These are phyloP conservation scores for Orcinus orca DNA, from an alignment of 2,113 vertebrate genomes.

Conservation along the genomic window DNA sequence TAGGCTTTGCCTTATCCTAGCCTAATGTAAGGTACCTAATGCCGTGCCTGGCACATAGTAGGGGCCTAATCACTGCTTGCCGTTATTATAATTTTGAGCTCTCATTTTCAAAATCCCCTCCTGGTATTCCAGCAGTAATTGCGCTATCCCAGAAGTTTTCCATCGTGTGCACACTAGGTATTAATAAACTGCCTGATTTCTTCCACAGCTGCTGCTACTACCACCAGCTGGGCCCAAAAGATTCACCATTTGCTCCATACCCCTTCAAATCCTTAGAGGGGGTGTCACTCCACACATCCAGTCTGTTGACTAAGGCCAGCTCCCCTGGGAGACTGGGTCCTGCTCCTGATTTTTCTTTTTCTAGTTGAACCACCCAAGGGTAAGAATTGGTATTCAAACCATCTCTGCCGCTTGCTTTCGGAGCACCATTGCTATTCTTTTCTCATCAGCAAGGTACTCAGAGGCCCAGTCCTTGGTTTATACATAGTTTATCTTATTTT, in stretches of 20 bases:
- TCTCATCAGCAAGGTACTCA: neutral
- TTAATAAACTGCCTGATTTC: conserved; percentile 27
- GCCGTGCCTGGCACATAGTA: neutral
- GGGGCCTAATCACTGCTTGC: neutral
- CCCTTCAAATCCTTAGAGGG: neutral
- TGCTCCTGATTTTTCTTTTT: conserved; percentile 18
- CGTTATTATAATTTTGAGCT: neutral
- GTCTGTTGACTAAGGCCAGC: neutral
- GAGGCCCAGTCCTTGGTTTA: neutral
- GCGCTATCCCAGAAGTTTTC: neutral
- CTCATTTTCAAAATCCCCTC: neutral
- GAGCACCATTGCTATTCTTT: neutral
- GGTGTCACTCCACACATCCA: neutral
- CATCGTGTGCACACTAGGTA: neutral
- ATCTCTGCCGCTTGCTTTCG: neutral
- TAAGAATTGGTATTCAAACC: neutral
- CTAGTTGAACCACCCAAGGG: neutral
- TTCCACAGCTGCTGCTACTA: neutral
- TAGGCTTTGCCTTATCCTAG: neutral
- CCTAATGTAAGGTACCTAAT: neutral
- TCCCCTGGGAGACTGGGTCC: neutral
- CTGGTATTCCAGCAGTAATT: neutral
- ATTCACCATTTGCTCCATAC: neutral
- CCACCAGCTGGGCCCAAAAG: neutral
- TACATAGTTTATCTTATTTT: conserved; percentile 7